A percentile compares a stretch with the other conserved stretches of the same genome.
Evolutionary conservation across 2,797 vertebrate genomes (phyloP).

Genomic region (Sandelia bainsii): DNA sequence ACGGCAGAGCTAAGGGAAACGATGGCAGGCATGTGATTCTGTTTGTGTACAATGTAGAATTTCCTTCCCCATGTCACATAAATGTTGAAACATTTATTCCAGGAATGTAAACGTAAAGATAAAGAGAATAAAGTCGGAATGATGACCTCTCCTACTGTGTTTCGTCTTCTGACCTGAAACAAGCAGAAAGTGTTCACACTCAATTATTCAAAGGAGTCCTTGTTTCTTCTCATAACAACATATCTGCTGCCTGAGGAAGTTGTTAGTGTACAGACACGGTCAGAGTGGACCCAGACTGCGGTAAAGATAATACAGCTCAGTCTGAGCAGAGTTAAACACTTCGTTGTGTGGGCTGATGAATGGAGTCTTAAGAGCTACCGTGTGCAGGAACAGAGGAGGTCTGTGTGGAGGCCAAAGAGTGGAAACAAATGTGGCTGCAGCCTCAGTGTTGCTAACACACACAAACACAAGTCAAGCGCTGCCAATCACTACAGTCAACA

Average conservation of each 20-base stretch:
- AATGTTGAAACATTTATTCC: conserved; percentile 26
- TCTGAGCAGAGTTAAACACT: conserved; percentile 51
- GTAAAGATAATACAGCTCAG: conserved; percentile 56
- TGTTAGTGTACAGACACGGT: conserved; percentile 53
- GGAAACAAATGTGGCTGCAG: conserved; percentile 11
- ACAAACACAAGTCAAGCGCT: background rate
- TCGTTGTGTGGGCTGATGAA: conserved; percentile 69
- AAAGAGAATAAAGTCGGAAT: conserved; percentile 73
- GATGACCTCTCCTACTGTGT: conserved; percentile 39
- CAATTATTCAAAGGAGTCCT: conserved; percentile 53
- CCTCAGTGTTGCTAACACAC: background rate
- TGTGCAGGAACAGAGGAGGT: conserved; percentile 62
- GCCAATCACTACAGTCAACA: background rate
- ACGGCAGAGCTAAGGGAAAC: conserved; percentile 42
- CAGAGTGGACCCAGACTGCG: conserved; percentile 31
- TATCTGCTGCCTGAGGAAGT: conserved; percentile 53
- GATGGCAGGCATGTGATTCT: conserved; percentile 56
- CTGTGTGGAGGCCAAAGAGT: conserved; percentile 47
- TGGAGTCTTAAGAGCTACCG: conserved; percentile 51
- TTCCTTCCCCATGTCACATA: conserved; percentile 37
- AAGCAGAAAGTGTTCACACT: conserved; percentile 15
- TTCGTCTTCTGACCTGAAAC: conserved; percentile 27
- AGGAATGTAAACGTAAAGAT: conserved; percentile 36
- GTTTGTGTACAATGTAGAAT: conserved; percentile 71
- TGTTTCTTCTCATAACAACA: conserved; percentile 63